These are phyloP conservation scores for Lepidotrigona ventralis DNA, from an alignment of 1,140 invertebrate species.

Conservation along the genomic window DNA sequence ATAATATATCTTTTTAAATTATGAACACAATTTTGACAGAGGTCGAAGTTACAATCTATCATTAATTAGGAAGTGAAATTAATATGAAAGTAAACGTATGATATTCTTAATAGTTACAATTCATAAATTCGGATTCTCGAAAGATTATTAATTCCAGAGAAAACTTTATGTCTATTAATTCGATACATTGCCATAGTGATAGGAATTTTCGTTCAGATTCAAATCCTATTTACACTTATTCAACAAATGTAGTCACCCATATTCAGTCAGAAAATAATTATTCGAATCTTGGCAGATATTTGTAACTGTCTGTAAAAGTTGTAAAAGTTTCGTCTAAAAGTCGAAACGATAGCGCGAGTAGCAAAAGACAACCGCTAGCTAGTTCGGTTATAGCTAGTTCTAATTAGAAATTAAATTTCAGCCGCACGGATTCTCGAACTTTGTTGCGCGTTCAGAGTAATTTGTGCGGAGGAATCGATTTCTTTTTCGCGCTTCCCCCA, in stretches of 20 bases:
- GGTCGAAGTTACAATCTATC: too few relatives aligned
- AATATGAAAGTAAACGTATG: too few relatives aligned
- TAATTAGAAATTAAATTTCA: neutral
- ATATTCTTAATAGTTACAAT: too few relatives aligned
- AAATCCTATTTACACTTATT: neutral
- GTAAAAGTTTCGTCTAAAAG: too few relatives aligned
- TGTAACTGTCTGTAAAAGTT: too few relatives aligned
- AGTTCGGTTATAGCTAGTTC: neutral
- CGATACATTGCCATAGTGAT: neutral
- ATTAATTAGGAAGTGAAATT: too few relatives aligned
- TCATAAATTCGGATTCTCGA: too few relatives aligned
- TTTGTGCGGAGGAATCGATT: neutral
- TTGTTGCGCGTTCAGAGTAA: neutral
- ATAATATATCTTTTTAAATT: too few relatives aligned
- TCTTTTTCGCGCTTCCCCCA: neutral
- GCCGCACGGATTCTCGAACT: neutral
- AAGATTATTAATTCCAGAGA: neutral
- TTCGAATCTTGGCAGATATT: too few relatives aligned
- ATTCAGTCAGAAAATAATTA: too few relatives aligned
- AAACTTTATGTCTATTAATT: neutral
- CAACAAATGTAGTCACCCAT: neutral
- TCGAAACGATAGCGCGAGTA: neutral
- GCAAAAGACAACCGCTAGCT: neutral
- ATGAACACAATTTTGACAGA: too few relatives aligned
- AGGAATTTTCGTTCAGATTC: neutral